Base-by-base conservation (phyloP, 2,797 vertebrate genomes). In the Spheniscus humboldti region DNA sequence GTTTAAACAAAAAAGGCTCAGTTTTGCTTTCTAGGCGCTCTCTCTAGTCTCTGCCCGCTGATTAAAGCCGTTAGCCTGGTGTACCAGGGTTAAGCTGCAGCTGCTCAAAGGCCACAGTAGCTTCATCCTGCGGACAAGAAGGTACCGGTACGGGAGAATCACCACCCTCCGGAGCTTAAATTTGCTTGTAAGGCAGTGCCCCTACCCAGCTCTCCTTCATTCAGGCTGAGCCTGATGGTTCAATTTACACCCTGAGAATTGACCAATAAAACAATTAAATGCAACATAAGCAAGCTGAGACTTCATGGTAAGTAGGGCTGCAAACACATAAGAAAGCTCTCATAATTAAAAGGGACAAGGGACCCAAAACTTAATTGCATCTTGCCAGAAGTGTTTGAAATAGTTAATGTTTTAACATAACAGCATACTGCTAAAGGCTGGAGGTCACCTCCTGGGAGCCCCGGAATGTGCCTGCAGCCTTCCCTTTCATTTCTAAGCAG, bases 381-480 rank as follows among this genome's bases (percentile, higher is more conserved):
- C 35, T 43, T 53, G 53, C 39, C 74, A 52, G 6, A 78, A 77
- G 28, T 17, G 25, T 41, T 86, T 22, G 39, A 74, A 94, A 91
- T 20, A 50, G 74, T 47, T 82, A 68, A 79, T 22, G n/a, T 52
- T 93, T 55, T 33, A 74, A 28, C 30, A 5, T 43, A 67, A 33
- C 7, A 2, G 52, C 60, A 55, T 3, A 35, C n/a, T 41, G 68
- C 80, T 71, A 50, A 57, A 72, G 53, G 72, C 75, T 91, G 79
- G 48, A 92, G 86, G 92, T 96, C 90, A 18, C 1, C 19, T 87
- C 86, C 90, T 73, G 25, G 78, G 71, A 94, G 64, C 56, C 67
- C 88, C 87, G 90, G 96, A 96, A 96, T 94, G 75, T 22, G 86
- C 75, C 88, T 68, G 67, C 45, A 77, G 80, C 80, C 24, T 79